These are phyloP conservation scores for Hippopotamyrus pictus DNA, from an alignment of 2,797 vertebrate species.

Conservation along the genomic window DNA sequence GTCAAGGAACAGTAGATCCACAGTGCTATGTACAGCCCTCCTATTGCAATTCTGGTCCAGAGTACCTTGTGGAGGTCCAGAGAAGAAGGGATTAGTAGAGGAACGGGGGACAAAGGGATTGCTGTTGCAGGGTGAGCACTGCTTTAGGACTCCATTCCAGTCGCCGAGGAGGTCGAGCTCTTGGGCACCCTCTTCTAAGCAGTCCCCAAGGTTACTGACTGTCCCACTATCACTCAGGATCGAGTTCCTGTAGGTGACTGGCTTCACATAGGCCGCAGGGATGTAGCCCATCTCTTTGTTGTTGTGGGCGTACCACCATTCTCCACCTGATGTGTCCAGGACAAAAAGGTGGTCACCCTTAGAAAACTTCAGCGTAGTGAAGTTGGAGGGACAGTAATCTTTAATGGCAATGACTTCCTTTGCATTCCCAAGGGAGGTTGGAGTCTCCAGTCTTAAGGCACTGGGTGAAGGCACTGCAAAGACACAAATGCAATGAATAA, in stretches of 20 bases:
- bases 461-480: slow-evolving; percentile 85
- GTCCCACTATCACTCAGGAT: slow-evolving; percentile 85
- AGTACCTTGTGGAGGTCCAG: slow-evolving; percentile 48
- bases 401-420: slow-evolving; percentile 90
- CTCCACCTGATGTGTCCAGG: slow-evolving; percentile 81
- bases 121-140: slow-evolving; percentile 57
- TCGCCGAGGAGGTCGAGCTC: slow-evolving; percentile 80
- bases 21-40: slow-evolving; percentile 38
- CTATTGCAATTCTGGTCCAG: slow-evolving; percentile 58
- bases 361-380: slow-evolving; percentile 91
- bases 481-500: slow-evolving; percentile 2
- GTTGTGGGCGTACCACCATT: slow-evolving; percentile 99
- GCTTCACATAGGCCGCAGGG: slow-evolving; percentile 86
- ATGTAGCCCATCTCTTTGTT: slow-evolving; percentile 97
- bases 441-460: slow-evolving; percentile 77
- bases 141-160: slow-evolving; percentile 64
- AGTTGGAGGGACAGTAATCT: slow-evolving; percentile 90
- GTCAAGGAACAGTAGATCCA: slow-evolving; percentile 80
- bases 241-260: slow-evolving; percentile 73
- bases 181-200: slow-evolving; percentile 71
- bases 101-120: slow-evolving; percentile 77
- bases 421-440: slow-evolving; percentile 74
- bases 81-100: slow-evolving; percentile 84
- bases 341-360: slow-evolving; percentile 92
- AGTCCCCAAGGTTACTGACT: slow-evolving; percentile 79